Evolutionary conservation across 2,113 vertebrate species (phyloP).

Genomic region (Oreocharis arfaki): DNA sequence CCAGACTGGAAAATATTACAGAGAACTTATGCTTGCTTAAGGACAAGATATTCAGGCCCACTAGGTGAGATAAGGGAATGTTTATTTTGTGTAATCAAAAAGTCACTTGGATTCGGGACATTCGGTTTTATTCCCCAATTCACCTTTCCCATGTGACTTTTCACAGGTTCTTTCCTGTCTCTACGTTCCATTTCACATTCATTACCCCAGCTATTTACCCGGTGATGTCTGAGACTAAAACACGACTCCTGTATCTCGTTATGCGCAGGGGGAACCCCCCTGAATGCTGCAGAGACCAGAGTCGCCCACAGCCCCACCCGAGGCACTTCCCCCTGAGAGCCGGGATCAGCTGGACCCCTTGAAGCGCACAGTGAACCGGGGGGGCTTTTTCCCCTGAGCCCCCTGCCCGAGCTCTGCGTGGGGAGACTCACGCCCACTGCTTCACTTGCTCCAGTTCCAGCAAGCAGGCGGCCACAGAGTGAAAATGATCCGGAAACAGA

Average conservation of each 20-base stretch:
- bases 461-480: neutral
- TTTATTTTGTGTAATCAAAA: neutral
- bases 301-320: neutral
- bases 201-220: neutral
- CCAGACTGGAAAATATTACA: neutral
- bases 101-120: neutral
- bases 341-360: neutral
- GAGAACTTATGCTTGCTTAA: neutral
- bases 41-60: neutral
- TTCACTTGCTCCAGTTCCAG: neutral
- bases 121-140: neutral
- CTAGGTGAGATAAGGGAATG: neutral
- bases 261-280: neutral
- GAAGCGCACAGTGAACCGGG: fast-evolving
- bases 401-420: too few species aligned
- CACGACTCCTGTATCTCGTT: neutral
- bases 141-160: neutral
- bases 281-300: neutral
- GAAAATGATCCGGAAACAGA: neutral
- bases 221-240: neutral
- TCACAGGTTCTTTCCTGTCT: neutral
- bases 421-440: neutral
- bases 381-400: neutral
- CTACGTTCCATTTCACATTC: neutral
- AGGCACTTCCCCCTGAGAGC: neutral